Evolutionary conservation across 2,888 invertebrate genomes (phyloP), one percentile per base, ranked within the genome.

Genomic region (Patella ulyssiponensis): DNA sequence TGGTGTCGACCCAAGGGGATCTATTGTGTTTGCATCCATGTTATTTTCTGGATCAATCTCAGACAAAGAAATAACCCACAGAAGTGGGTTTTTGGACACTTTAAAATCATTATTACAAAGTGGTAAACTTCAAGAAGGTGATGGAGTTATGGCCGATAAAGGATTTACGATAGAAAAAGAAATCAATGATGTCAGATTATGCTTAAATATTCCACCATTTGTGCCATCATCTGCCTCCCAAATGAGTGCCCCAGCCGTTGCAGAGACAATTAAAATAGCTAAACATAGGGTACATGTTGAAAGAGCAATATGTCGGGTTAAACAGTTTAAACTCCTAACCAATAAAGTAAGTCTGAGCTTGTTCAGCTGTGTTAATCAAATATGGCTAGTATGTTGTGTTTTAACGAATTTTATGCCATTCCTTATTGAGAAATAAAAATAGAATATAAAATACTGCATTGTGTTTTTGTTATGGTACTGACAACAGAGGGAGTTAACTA

Each of bases 31-130:
- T 79, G 52, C 69, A 7, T 79, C 77, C 20, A 69, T 73, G 20
- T 69, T 79, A 52, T 81, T 78, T 73, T 75, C 77, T 44, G 76
- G 74, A 12, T 44, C 69, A 17, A 78, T 78, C 20, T 76, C 77
- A 17, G 80, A 78, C 73, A 80, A 78, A 51, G 77, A 75, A 20
- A 75, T 80, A 56, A 53, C 14, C 58, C 15, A n/a, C 11, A 73
- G 78, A 11, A 70, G 69, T 73, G 76, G 58, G 33, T 79, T 73
- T 73, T 73, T 56, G n/a, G n/a, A 56, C n/a, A 17, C 14, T 56
- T 56, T 56, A 3, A 56, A 56, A n/a, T n/a, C 14, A 56, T n/a
- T 56, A 17, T 17, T 56, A 17, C 14, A n/a, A 14, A 56, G 14
- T 56, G 56, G 56, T 56, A 56, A 56, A 56, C 56, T 56, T 7